A percentile compares a stretch with the other conserved stretches of the same genome.
phyloP scores from a whole-genome alignment of 2,113 vertebrate genomes.

The Peromyscus polionotus region DNA sequence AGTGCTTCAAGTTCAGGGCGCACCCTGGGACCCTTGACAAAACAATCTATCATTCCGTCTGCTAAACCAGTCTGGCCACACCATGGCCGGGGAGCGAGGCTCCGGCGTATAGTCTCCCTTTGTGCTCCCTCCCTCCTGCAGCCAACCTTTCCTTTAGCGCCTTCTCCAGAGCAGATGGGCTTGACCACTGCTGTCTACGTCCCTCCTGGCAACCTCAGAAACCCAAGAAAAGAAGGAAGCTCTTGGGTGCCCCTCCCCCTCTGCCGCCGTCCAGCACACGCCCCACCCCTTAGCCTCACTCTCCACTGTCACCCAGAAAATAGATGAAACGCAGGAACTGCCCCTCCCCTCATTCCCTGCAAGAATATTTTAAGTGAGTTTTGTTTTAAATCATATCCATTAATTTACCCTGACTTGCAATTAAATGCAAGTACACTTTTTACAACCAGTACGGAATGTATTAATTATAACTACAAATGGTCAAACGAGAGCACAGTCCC shows the following conservation, averaged over 20 bases:
- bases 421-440: constrained; percentile 90
- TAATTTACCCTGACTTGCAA: constrained; percentile 89
- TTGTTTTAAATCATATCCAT: constrained; percentile 87
- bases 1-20: constrained; percentile 99
- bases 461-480: constrained; percentile 91
- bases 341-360: constrained; percentile 69
- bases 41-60: constrained; percentile 99
- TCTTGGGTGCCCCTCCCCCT: constrained; percentile 56
- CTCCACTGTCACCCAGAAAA: constrained; percentile 65
- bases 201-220: constrained; percentile 88
- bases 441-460: constrained; percentile 89
- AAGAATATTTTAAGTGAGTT: constrained; percentile 85
- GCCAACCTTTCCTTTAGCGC: constrained; percentile 91
- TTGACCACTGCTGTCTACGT: constrained; percentile 91
- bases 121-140: constrained; percentile 91
- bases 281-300: neutral
- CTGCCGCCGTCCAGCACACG: neutral
- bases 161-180: constrained; percentile 91
- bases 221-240: constrained; percentile 79
- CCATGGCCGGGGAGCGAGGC: constrained; percentile 88
- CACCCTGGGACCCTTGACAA: constrained; percentile 99
- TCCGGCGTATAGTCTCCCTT: constrained; percentile 93
- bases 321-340: constrained; percentile 69
- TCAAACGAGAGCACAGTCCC: constrained; percentile 89
- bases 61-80: constrained; percentile 96